A percentile compares a stretch with the other conserved stretches of the same genome.
Conservation (phyloP, 2,113 vertebrate genomes). For the Aphelocoma coerulescens region DNA sequence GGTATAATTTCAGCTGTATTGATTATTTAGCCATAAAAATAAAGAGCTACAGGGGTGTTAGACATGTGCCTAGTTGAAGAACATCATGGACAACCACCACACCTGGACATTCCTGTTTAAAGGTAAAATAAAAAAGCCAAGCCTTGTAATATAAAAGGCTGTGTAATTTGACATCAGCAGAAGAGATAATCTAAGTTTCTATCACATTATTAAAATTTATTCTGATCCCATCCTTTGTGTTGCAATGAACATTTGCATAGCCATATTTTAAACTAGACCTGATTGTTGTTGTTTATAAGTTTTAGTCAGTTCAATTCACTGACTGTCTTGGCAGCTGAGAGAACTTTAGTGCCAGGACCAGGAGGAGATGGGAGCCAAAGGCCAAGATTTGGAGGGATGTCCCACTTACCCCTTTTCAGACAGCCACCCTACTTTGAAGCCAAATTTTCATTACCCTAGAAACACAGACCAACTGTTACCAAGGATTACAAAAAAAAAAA, state of each 20-base stretch:
- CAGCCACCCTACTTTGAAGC: neutral
- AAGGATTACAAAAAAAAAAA: neutral
- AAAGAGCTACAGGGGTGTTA: neutral
- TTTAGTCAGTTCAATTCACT: neutral
- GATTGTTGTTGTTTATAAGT: neutral
- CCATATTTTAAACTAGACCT: neutral
- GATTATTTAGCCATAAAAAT: neutral
- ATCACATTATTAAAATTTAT: neutral
- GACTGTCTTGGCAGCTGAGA: neutral
- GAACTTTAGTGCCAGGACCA: neutral
- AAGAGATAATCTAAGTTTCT: neutral
- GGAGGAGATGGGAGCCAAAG: neutral
- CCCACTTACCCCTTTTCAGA: neutral
- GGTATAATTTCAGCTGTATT: neutral
- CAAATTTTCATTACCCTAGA: neutral
- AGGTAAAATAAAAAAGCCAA: neutral
- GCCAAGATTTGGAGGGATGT: neutral
- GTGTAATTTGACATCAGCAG: neutral
- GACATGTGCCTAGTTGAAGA: neutral
- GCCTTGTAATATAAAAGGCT: neutral
- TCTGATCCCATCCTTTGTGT: neutral
- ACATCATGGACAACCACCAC: neutral
- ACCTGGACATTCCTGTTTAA: neutral
- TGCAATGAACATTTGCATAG: neutral
- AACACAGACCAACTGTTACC: neutral